phyloP scores from a whole-genome alignment of 2,888 invertebrate species.

The Acronicta aceris region DNA sequence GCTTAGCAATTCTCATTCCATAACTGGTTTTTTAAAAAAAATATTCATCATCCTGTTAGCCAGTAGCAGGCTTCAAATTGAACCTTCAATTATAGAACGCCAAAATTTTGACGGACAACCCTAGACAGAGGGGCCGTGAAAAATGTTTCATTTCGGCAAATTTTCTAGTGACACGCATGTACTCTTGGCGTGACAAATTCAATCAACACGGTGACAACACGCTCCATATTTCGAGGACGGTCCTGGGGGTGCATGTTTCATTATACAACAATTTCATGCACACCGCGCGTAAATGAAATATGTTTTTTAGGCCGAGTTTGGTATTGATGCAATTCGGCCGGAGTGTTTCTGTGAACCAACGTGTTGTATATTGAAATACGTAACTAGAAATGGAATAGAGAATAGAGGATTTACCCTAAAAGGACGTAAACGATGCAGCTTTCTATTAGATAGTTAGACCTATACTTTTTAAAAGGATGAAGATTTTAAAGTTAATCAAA shows the following conservation, averaged over 20 bases:
- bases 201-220: slow-evolving; percentile 61
- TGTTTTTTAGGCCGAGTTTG: slow-evolving; percentile 30
- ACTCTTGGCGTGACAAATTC: slow-evolving; percentile 59
- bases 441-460: too few species aligned
- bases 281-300: slow-evolving; percentile 43
- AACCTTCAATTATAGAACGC: slow-evolving; percentile 22
- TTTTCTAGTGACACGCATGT: slow-evolving; percentile 52
- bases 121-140: slow-evolving; percentile 27
- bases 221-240: slow-evolving; percentile 48
- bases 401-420: background rate
- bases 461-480: too few species aligned
- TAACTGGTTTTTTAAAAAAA: background rate
- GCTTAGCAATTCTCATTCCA: too few species aligned
- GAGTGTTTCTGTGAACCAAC: slow-evolving; percentile 7
- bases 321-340: slow-evolving; percentile 34
- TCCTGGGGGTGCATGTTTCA: slow-evolving; percentile 49
- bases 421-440: too few species aligned
- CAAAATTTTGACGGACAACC: slow-evolving; percentile 30
- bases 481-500: too few species aligned
- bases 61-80: slow-evolving; percentile 31
- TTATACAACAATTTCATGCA: slow-evolving; percentile 60
- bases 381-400: background rate
- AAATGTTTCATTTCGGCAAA: slow-evolving; percentile 50
- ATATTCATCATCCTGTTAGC: background rate
- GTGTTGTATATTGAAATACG: background rate